Base-by-base conservation (phyloP, 2,113 vertebrate genomes). In the Mesocricetus auratus region DNA sequence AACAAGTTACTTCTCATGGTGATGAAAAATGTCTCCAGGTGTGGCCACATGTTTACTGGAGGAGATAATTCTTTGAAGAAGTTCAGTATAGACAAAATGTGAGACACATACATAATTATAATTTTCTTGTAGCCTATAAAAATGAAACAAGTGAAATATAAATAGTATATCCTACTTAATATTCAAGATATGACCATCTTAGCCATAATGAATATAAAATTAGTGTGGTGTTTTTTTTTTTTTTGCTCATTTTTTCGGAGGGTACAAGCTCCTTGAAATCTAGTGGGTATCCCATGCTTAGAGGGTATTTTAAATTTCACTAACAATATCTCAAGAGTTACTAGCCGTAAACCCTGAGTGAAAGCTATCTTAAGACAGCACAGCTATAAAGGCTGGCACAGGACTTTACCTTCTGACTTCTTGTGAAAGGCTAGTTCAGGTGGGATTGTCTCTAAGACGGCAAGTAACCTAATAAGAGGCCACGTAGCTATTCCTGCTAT, bases 121-220 rank as follows among this genome's bases (percentile, higher is more conserved):
- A 50, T 42, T 71, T 91, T 81, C 66, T 89, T 78, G 29, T 68
- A 60, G 22, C 53, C 16, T 5, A 29, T 92, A 53, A 33, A 86
- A 94, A 92, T 90, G 39, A 79, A 79, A 68, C 29, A 89, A 26
- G 64, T 45, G 11, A 95, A 60, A 90, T 86, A 90, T 66, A 79
- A 93, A 69, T 50, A 86, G 64, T 22, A 53, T 22, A 53, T 50
- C 86, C 82, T 47, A 81, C 69, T 58, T 93, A 83, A 64, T 16
- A 77, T 58, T 86, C 33, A 89, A 81, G 90, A 83, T 19, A 60
- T n/a, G 17, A 73, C 12, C 58, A 78, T 83, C 86, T 56, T 2
- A 53, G 36, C 5, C 39, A 9, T 39, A 60, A 93, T 64, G 11
- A 21, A 29, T 81, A 68, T n/a, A 45, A 82, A 90, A 15, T 50